Base-by-base conservation (phyloP, 1,140 invertebrate species). In the Caenorhabditis inopinata region DNA sequence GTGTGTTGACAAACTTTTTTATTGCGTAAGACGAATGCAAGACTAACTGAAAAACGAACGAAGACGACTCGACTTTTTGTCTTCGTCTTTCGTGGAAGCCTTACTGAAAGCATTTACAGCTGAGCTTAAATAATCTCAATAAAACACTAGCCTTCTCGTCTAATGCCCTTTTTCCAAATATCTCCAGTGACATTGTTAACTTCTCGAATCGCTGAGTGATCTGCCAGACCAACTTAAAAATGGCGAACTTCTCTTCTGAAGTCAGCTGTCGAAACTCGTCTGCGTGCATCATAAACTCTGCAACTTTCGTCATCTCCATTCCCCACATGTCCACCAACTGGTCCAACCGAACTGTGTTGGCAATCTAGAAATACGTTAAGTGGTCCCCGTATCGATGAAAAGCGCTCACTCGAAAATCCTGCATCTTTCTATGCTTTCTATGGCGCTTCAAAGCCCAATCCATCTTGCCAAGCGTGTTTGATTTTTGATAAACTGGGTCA, bases 311-410 rank as follows among this genome's bases (percentile, higher is more conserved):
- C 58, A 68, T 68, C 21, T 68, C 58, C 2, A 21, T 68, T 18
- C 58, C 58, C 58, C 58, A 68, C 58, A 68, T 68, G 38, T 68
- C 58, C 35, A 68, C 58, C 58, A 68, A 21, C 38, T 68, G 58
- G 27, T 68, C 58, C 58, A 68, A 21, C 21, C 58, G 58, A n/a
- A 68, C 32, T 1, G 58, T 68, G 27, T 68, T 68, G 18, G 32
- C n/a, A 21, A 68, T 68, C 58, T 68, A 21, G 7, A 38, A 38
- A 29, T 9, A 1, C 23, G 1, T 21, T 1, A 68, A 68, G n/a
- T 68, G 38, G 32, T 38, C 12, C 21, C 1, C 38, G 14, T n/a
- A 29, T 51, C 9, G n/a, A 23, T 7, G 5, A 6, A 38, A 16
- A 21, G 58, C 12, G 38, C 58, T 38, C 32, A 68, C 58, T 42